Conservation (phyloP, 2,113 vertebrate species). For the Fukomys damarensis region DNA sequence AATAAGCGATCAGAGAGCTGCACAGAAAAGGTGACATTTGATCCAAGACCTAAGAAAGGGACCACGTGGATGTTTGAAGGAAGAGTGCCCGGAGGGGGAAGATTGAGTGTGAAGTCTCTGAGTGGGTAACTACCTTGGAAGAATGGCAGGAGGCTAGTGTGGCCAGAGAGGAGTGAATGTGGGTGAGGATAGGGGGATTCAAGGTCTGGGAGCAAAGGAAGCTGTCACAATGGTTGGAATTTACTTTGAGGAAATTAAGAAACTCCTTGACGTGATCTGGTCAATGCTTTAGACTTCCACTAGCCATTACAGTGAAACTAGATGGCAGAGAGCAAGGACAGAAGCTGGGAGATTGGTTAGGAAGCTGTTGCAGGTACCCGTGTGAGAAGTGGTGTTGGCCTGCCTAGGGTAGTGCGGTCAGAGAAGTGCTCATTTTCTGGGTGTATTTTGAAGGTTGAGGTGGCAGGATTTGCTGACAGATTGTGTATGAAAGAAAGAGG, state of each 20-base stretch:
- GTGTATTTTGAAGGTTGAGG: constrained; percentile 9
- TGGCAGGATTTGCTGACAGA: not conserved
- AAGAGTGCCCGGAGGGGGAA: not conserved
- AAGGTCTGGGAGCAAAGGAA: not conserved
- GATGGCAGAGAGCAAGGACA: not conserved
- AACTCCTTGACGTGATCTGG: not conserved
- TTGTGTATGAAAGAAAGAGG: constrained; percentile 7
- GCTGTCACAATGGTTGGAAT: not conserved
- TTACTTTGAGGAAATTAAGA: constrained; percentile 38
- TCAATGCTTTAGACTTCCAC: constrained; percentile 41
- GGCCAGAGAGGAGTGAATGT: not conserved
- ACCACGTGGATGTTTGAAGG: not conserved
- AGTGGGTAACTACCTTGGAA: not conserved
- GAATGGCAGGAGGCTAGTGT: not conserved
- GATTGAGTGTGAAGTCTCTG: not conserved
- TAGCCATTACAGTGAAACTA: constrained; percentile 10
- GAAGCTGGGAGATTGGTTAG: constrained; percentile 11
- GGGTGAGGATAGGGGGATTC: not conserved
- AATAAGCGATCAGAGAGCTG: constrained; percentile 4
- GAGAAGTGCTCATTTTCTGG: not conserved
- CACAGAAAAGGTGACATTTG: not conserved
- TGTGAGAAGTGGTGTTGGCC: not conserved
- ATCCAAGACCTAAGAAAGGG: constrained; percentile 37
- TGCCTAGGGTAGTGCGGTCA: not conserved
- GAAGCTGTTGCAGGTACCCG: not conserved